phyloP scores from a whole-genome alignment of 2,797 vertebrate species.

The Anguilla obscura region DNA sequence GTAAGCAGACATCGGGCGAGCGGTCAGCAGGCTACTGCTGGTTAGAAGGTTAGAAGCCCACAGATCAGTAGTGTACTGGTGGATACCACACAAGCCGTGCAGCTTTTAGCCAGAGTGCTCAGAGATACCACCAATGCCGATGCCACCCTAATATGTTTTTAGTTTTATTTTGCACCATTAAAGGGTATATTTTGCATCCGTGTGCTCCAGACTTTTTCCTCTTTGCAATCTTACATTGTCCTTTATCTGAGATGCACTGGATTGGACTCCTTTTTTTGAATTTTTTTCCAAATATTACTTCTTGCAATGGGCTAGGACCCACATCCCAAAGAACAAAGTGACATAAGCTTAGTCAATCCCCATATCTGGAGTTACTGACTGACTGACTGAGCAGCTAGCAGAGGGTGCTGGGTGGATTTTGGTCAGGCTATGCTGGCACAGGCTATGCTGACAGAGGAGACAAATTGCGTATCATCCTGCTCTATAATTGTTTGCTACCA shows the following conservation, averaged over 20 bases:
- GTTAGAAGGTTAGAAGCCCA: not conserved
- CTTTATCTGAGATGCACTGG: too few relatives aligned
- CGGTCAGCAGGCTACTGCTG: not conserved
- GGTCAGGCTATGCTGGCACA: not conserved
- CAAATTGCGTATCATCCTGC: not conserved
- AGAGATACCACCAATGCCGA: not conserved
- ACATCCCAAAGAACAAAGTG: not conserved
- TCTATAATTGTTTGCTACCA: not conserved
- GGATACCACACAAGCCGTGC: not conserved
- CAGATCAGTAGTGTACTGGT: not conserved
- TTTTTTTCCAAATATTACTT: too few relatives aligned
- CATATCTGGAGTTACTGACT: not conserved
- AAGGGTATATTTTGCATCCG: too few relatives aligned
- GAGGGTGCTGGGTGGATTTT: not conserved
- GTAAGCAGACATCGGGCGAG: constrained; percentile 18
- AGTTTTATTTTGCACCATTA: too few relatives aligned
- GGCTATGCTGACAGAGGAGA: not conserved
- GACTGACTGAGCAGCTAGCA: not conserved
- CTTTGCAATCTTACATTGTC: too few relatives aligned
- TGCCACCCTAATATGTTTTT: too few relatives aligned
- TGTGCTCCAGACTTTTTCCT: too few relatives aligned
- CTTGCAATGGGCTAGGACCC: not conserved
- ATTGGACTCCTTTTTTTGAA: too few relatives aligned
- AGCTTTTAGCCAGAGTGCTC: not conserved
- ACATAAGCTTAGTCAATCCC: constrained; percentile 27